Evolutionary conservation across 2,797 vertebrate species (phyloP).

Genomic region (Triplophysa yarkandensis): DNA sequence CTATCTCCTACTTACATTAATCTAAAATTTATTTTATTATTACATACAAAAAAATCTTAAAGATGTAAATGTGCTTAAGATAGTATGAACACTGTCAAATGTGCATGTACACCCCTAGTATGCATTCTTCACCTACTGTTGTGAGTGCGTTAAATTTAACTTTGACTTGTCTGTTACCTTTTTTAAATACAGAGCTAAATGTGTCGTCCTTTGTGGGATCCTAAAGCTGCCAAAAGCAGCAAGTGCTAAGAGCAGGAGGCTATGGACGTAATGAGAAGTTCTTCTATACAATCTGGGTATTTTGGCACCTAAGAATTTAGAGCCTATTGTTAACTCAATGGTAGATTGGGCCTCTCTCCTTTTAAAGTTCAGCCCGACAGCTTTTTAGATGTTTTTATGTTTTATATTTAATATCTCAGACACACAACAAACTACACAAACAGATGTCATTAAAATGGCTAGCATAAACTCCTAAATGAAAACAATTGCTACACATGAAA

Average conservation of each 20-base stretch:
- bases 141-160: conserved; percentile 40
- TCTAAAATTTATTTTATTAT: no score
- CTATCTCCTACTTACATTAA: no score
- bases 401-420: no score
- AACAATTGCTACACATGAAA: neutral
- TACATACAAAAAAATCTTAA: no score
- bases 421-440: no score
- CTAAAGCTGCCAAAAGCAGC: conserved; percentile 35
- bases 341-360: conserved; percentile 9
- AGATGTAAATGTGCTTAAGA: neutral
- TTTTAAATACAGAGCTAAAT: conserved; percentile 44
- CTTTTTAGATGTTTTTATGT: no score
- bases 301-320: conserved; percentile 29
- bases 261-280: conserved; percentile 35
- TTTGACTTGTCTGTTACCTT: conserved; percentile 36
- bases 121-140: conserved; percentile 23
- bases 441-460: no score
- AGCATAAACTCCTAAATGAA: no score
- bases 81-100: neutral
- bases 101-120: neutral
- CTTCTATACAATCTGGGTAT: conserved; percentile 33
- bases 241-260: conserved; percentile 27
- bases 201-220: conserved; percentile 33
- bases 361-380: neutral
- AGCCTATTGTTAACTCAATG: neutral